Base-by-base conservation (phyloP, 2,888 invertebrate genomes). In the Phalera bucephala region DNA sequence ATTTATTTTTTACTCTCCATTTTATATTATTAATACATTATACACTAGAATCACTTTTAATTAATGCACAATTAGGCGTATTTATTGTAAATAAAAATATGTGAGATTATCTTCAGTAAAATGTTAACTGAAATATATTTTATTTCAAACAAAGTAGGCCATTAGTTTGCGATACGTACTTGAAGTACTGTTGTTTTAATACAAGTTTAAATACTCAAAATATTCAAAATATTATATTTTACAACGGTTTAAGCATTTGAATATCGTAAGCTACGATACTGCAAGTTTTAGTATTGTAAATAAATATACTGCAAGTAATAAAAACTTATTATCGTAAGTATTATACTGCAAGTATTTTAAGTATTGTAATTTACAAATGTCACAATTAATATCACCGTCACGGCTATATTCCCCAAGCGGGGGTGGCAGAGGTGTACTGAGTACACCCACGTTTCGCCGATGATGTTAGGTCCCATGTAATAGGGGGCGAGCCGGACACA, bases 1-100 rank as follows among this genome's bases (percentile, higher is more conserved):
- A n/a, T n/a, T 40, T 49, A 52, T 23, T 42, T 52, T 57, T 60
- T 45, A 53, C 48, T 45, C 40, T 34, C 33, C 46, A 31, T 39
- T 49, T 55, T 45, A 59, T 39, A 5, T 66, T 63, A 66, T 57
- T 37, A 55, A 60, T 72, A 67, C 62, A 65, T 64, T 66, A 68
- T 52, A 45, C 40, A 45, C 71, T 77, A 72, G 64, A 68, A 71
- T 76, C 71, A 75, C 69, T 64, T 69, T 61, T 45, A 60, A 63
- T 64, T 62, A 70, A 73, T 74, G 65, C 68, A 72, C 68, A 68
- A 60, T 70, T 66, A 76, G 70, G 68, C 68, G 52, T 68, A 58
- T 60, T 60, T 63, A 67, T 50, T 45, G 41, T 55, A 56, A 35
- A 40, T 36, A 43, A 37, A 31, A 50, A 39, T 50, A 42, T 46